Base-by-base conservation (phyloP, 1,140 invertebrate genomes). In the Tetragnatha versicolor region DNA sequence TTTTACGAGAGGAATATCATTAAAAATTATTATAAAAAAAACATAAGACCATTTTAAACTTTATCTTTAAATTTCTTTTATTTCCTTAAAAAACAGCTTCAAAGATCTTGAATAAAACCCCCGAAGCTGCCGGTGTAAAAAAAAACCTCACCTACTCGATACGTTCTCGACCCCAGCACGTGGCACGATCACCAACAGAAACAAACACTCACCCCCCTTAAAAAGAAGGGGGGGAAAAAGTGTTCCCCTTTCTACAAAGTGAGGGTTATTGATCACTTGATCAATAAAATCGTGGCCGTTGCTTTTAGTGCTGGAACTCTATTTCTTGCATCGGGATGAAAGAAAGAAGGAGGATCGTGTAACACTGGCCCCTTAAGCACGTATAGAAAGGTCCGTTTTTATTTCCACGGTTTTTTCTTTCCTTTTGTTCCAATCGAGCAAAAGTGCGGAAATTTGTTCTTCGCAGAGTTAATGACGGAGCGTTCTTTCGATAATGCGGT, bases 231-330 rank as follows among this genome's bases (percentile, higher is more conserved):
- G n/a, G 5, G 22, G 39, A 22, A 39, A 61, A 61, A 39, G 22
- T 20, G 20, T 1, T 3, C 20, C 39, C 33, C 39, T 63, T 63
- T 63, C 27, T 10, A n/a, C 60, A 63, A 63, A 63, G 60, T 63
- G 60, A 35, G 60, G 29, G 27, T 33, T 63, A 63, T 63, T 63
- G 60, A 63, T 63, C 39, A 63, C 60, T 17, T 63, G 60, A 63
- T 63, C 60, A 63, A 63, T 63, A 63, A 63, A 63, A 63, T 63
- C 60, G 60, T 63, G 33, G 31, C 31, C 29, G 17, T 63, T 63
- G 33, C 60, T 63, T 63, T 63, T 63, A 63, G 60, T 63, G 60
- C 31, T 63, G 6, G 27, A 33, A 20, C 60, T 63, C 27, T 12
- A 63, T 35, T 29, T 63, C 60, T 42, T 29, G 17, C n/a, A 14